These are phyloP conservation scores for Cassiopea andromeda DNA, from an alignment of 30 jellyfish, hydroid and myxozoan species.

Conservation along the genomic window DNA sequence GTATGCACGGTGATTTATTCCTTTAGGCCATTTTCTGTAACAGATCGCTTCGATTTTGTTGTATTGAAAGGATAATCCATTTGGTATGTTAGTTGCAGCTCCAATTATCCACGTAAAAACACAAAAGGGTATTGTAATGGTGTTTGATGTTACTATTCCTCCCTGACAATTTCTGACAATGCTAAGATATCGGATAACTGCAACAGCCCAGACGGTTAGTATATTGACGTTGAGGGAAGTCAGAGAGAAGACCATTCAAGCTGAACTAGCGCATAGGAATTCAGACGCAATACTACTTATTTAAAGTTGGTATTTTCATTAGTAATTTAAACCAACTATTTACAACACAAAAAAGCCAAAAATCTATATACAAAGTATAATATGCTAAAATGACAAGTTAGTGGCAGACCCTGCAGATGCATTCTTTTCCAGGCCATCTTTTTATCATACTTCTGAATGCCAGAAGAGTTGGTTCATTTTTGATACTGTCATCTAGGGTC, in stretches of 20 bases:
- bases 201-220: background rate
- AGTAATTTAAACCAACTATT: no score
- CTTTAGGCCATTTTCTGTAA: background rate
- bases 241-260: background rate
- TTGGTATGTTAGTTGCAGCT: background rate
- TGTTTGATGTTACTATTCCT: background rate
- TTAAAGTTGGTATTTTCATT: no score
- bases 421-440: no score
- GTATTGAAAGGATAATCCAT: conserved; percentile 3
- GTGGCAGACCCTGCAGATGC: no score
- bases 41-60: background rate
- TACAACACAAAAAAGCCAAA: no score
- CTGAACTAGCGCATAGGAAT: background rate
- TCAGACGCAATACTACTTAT: background rate
- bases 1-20: background rate
- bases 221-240: background rate
- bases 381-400: no score
- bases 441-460: no score
- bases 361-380: no score
- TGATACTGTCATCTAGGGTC: no score
- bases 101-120: background rate
- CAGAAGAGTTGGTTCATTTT: no score
- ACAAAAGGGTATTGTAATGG: background rate
- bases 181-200: background rate
- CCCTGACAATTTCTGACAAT: background rate